phyloP scores from a whole-genome alignment of 2,797 vertebrate species.

The Gila robusta region DNA sequence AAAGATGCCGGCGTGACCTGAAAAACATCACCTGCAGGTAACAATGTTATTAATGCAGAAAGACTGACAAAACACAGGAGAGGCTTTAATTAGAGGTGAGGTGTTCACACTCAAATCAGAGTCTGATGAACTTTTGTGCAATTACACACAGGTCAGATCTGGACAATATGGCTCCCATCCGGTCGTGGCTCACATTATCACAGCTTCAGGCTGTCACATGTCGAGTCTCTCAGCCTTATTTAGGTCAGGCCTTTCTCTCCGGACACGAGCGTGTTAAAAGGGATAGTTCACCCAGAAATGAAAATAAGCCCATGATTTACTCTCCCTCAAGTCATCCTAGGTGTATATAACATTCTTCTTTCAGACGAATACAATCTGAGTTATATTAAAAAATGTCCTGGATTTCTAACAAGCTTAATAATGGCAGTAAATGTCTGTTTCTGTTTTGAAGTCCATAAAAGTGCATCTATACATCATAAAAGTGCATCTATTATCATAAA shows the following conservation, averaged over 20 bases:
- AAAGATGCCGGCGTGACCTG: neutral
- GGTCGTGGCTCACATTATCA: conserved; percentile 75
- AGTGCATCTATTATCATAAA: no score
- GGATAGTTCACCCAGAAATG: no score
- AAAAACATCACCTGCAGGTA: conserved; percentile 21
- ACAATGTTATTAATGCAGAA: conserved; percentile 3
- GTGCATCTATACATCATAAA: no score
- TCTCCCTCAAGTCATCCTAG: no score
- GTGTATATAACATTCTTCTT: no score
- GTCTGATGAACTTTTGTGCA: conserved; percentile 90
- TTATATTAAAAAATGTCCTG: no score
- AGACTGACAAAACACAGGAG: neutral
- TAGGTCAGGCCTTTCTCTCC: conserved; percentile 92
- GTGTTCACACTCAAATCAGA: conserved; percentile 64
- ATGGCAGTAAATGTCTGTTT: no score
- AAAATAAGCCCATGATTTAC: no score
- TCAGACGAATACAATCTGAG: no score
- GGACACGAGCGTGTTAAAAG: conserved; percentile 63
- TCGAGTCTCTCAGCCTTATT: conserved; percentile 98
- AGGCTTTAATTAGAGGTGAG: conserved; percentile 1
- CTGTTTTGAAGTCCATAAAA: no score
- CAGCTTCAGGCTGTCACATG: conserved; percentile 93
- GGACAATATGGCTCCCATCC: conserved; percentile 97
- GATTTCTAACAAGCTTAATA: no score
- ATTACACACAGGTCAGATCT: conserved; percentile 94